These are phyloP conservation scores for Cepphus grylle DNA, from an alignment of 2,113 vertebrate genomes.

Conservation along the genomic window DNA sequence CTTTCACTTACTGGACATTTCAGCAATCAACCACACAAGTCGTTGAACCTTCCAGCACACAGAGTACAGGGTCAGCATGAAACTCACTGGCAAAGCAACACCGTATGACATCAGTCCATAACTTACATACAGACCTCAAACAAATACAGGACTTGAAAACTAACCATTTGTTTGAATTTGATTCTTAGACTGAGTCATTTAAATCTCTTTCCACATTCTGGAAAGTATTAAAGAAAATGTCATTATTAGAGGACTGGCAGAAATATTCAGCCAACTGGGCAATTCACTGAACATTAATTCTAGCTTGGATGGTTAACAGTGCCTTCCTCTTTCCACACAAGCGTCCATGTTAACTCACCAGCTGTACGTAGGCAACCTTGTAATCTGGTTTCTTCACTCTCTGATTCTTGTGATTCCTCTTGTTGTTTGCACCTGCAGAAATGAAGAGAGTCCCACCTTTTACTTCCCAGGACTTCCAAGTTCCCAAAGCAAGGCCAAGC, in stretches of 20 bases:
- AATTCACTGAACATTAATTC: neutral
- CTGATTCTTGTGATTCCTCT: slow-evolving; percentile 85
- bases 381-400: slow-evolving; percentile 89
- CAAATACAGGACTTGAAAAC: neutral
- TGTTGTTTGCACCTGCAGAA: slow-evolving; percentile 83
- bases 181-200: neutral
- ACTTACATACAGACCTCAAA: neutral
- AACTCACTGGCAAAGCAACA: slow-evolving; percentile 16
- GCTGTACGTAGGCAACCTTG: slow-evolving; percentile 95
- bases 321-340: neutral
- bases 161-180: neutral
- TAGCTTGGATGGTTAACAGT: neutral
- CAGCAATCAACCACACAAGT: slow-evolving; percentile 31
- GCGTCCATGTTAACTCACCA: slow-evolving; percentile 79
- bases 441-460: neutral
- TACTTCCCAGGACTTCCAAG: neutral
- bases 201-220: neutral
- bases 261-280: neutral
- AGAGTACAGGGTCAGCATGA: slow-evolving; percentile 16
- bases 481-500: neutral
- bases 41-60: slow-evolving; percentile 20
- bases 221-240: neutral
- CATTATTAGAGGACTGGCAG: neutral
- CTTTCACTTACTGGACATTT: slow-evolving; percentile 53
- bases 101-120: slow-evolving; percentile 16